Evolutionary conservation across 2,888 invertebrate genomes (phyloP).

Genomic region (Acheta domesticus): DNA sequence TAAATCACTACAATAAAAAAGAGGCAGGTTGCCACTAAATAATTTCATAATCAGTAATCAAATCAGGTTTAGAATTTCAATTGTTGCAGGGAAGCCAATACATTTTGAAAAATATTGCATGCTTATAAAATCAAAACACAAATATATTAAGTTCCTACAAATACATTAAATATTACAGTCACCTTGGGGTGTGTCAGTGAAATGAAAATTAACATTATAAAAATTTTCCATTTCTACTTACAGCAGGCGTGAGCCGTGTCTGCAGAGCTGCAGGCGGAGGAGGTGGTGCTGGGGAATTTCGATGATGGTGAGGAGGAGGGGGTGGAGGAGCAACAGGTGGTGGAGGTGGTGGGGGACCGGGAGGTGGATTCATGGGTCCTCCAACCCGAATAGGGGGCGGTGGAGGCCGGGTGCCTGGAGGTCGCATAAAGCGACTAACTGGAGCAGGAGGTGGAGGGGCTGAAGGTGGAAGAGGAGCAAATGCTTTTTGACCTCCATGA

Average conservation of each 20-base stretch:
- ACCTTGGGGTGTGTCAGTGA: too few species aligned
- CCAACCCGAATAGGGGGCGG: slow-evolving; percentile 47
- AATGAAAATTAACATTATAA: too few species aligned
- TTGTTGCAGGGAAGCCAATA: background rate
- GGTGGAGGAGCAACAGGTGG: slow-evolving; percentile 46
- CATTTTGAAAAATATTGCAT: too few species aligned
- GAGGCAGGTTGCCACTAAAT: background rate
- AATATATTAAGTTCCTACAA: too few species aligned
- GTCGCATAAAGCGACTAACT: slow-evolving; percentile 40
- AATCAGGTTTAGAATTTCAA: background rate
- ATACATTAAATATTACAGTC: too few species aligned
- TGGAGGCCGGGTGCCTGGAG: slow-evolving; percentile 52
- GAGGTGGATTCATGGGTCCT: slow-evolving; percentile 42
- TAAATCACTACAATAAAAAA: background rate
- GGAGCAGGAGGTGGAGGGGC: slow-evolving; percentile 32
- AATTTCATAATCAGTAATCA: too few species aligned
- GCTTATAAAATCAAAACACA: too few species aligned
- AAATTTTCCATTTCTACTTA: slow-evolving; percentile 28
- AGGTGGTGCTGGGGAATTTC: slow-evolving; percentile 44
- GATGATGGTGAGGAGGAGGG: slow-evolving; percentile 42
- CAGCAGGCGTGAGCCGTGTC: slow-evolving; percentile 35
- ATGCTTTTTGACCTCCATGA: slow-evolving; percentile 35
- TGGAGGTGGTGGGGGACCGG: slow-evolving; percentile 55
- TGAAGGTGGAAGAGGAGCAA: slow-evolving; percentile 33
- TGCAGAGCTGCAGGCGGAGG: slow-evolving; percentile 45